Percentiles rank a stretch among this genome's conserved stretches.
Evolutionary conservation across 2,797 vertebrate genomes (phyloP).

Genomic region (Melanotaenia pygmaea): DNA sequence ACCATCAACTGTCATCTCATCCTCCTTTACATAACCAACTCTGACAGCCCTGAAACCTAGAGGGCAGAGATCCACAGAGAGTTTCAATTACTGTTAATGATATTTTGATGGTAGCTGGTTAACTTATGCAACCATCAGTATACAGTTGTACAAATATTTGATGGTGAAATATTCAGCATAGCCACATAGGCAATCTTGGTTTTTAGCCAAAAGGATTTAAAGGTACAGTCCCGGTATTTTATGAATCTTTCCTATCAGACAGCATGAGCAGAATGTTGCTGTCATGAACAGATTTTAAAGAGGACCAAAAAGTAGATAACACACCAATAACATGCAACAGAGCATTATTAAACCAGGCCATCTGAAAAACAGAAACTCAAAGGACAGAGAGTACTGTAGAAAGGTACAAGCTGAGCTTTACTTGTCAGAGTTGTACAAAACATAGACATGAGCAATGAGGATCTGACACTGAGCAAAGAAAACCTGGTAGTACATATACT

Average conservation of each 20-base stretch:
- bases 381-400: no score
- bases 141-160: constrained; percentile 65
- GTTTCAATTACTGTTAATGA: constrained; percentile 77
- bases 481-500: neutral
- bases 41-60: constrained; percentile 68
- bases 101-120: constrained; percentile 77
- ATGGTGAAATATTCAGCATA: constrained; percentile 34
- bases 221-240: constrained; percentile 28
- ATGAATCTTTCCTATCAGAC: neutral
- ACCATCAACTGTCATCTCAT: constrained; percentile 63
- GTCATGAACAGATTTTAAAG: no score
- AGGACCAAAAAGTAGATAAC: no score
- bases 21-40: constrained; percentile 75
- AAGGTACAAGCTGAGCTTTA: neutral
- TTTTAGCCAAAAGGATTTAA: constrained; percentile 27
- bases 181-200: constrained; percentile 29
- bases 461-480: neutral
- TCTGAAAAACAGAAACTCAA: no score
- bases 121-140: constrained; percentile 67
- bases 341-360: no score
- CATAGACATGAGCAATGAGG: neutral
- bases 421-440: neutral
- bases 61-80: constrained; percentile 72
- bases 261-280: neutral
- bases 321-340: no score